Percentiles rank a stretch among this genome's conserved stretches.
phyloP scores from a whole-genome alignment of 2,113 vertebrate genomes.

The Puffinus mauretanicus region DNA sequence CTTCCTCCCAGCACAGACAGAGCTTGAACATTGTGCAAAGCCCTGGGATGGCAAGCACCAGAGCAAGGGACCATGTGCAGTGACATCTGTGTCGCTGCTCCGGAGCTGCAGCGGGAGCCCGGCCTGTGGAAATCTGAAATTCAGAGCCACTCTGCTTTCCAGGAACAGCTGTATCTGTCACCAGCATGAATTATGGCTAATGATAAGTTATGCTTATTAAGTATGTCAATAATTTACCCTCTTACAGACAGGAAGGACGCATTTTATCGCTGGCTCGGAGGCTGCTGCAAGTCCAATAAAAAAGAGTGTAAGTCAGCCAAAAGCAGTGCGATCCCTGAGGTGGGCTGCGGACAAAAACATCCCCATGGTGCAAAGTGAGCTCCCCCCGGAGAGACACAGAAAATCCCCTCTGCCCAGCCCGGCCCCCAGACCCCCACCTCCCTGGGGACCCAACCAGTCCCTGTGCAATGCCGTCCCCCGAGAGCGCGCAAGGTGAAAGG shows the following conservation, averaged over 20 bases:
- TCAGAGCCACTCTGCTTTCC: conserved; percentile 6
- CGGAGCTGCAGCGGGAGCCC: background rate
- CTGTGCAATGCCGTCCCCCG: accelerated
- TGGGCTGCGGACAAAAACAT: accelerated
- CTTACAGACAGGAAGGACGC: background rate
- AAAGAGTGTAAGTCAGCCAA: background rate
- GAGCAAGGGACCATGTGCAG: accelerated
- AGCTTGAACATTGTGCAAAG: background rate
- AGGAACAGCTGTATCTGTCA: conserved; percentile 21
- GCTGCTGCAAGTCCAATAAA: background rate
- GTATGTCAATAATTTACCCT: conserved; percentile 9
- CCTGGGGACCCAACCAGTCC: background rate
- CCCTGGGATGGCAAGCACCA: background rate
- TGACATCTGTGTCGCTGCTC: background rate
- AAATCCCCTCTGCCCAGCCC: background rate
- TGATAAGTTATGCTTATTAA: conserved; percentile 26
- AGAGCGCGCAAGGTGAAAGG: accelerated
- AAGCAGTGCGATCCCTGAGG: background rate
- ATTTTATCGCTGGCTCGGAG: background rate
- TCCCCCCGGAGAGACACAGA: background rate
- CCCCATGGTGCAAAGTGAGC: background rate
- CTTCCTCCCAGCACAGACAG: background rate
- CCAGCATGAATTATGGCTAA: background rate
- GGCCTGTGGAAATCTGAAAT: background rate
- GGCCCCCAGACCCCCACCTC: background rate